Conservation (phyloP, 1,140 invertebrate species). For the Bombus breviceps region DNA sequence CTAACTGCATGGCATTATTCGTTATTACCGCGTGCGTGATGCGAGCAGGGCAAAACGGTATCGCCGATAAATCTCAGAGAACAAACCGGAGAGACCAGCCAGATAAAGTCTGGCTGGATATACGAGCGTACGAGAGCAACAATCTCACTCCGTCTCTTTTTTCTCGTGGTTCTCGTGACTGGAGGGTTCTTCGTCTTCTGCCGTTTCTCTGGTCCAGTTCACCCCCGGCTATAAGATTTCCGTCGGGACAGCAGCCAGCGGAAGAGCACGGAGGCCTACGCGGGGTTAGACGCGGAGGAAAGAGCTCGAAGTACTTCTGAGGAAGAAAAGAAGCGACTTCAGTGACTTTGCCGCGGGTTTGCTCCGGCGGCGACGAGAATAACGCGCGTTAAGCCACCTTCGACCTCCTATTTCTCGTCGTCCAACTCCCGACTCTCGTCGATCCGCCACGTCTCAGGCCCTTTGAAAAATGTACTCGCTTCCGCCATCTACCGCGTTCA, state of each 20-base stretch:
- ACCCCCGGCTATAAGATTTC: constrained; percentile 50
- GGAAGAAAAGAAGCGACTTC: constrained; percentile 22
- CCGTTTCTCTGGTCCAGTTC: constrained; percentile 7
- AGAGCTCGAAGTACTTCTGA: not conserved
- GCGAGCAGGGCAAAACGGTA: constrained; percentile 50
- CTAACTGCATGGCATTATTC: constrained; percentile 67
- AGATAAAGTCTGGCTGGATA: constrained; percentile 52
- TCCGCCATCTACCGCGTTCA: not conserved
- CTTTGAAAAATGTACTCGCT: constrained; percentile 50
- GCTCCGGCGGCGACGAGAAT: constrained; percentile 55
- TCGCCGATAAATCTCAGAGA: constrained; percentile 62
- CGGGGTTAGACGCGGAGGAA: not conserved
- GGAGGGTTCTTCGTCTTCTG: not conserved
- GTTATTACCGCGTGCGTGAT: constrained; percentile 67
- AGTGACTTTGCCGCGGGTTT: constrained; percentile 58
- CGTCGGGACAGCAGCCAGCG: constrained; percentile 18
- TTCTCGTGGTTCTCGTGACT: not conserved
- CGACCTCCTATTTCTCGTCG: constrained; percentile 9
- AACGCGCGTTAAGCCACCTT: constrained; percentile 56
- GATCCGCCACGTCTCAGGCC: not conserved
- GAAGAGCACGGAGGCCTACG: constrained; percentile 13
- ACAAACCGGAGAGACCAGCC: constrained; percentile 4
- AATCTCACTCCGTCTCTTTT: not conserved
- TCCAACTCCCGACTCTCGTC: not conserved
- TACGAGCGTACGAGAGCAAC: constrained; percentile 32